A percentile compares a stretch with the other conserved stretches of the same genome.
Evolutionary conservation across 2,113 vertebrate genomes (phyloP).

Genomic region (Protobothrops flavoviridis): DNA sequence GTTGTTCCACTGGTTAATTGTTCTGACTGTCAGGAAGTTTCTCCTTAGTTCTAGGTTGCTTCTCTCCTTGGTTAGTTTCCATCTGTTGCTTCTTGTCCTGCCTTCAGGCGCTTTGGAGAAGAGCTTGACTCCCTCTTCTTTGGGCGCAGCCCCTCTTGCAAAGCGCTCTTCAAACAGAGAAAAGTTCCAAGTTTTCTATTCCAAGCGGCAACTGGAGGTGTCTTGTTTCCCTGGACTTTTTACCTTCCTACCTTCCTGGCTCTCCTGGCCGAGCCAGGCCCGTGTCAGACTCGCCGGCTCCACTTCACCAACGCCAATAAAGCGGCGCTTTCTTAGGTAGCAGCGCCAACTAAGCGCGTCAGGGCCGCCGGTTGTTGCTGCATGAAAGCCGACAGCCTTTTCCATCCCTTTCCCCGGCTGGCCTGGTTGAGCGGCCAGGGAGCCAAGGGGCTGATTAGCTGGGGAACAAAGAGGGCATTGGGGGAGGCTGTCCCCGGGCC

Average conservation of each 20-base stretch:
- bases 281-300: background rate
- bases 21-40: too few relatives aligned
- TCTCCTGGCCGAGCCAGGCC: background rate
- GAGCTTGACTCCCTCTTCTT: too few relatives aligned
- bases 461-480: background rate
- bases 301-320: background rate
- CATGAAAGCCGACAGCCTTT: background rate
- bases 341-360: background rate
- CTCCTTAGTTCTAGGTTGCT: too few relatives aligned
- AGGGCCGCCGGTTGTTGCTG: background rate
- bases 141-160: too few relatives aligned
- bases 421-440: background rate
- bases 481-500: background rate
- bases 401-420: background rate
- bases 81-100: too few relatives aligned
- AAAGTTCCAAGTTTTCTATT: background rate
- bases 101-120: too few relatives aligned
- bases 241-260: background rate
- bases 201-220: background rate
- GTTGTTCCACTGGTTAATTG: too few relatives aligned
- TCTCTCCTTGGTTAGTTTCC: too few relatives aligned
- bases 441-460: background rate
- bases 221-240: background rate
- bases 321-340: background rate
- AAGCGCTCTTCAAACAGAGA: too few relatives aligned